Conservation (phyloP, 2,113 vertebrate species). For the Bettongia penicillata region DNA sequence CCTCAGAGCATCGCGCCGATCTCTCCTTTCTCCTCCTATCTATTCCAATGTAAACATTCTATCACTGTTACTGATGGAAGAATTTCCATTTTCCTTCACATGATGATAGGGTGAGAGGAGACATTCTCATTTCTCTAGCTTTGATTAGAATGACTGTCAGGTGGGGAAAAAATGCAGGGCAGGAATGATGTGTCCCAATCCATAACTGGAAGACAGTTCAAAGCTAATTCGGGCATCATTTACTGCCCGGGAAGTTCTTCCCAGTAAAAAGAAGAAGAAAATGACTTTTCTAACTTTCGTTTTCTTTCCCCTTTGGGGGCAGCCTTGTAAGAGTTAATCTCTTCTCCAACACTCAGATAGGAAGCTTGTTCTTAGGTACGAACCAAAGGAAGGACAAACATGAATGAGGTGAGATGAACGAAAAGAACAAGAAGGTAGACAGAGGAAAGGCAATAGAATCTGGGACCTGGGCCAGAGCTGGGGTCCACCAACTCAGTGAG, state of each 20-base stretch:
- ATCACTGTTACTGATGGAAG: accelerated
- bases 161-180: constrained; percentile 38
- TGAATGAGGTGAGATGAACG: not conserved
- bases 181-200: constrained; percentile 43
- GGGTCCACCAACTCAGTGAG: not conserved
- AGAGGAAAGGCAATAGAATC: constrained; percentile 11
- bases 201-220: constrained; percentile 55
- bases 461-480: not conserved
- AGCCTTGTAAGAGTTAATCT: constrained; percentile 56
- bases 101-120: not conserved
- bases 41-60: not conserved
- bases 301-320: constrained; percentile 43
- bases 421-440: constrained; percentile 59
- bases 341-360: constrained; percentile 71
- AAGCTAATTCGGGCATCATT: constrained; percentile 65
- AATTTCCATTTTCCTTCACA: constrained; percentile 44
- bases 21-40: accelerated
- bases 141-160: constrained; percentile 61
- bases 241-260: constrained; percentile 32
- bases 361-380: constrained; percentile 69
- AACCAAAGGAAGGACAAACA: constrained; percentile 59
- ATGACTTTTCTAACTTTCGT: constrained; percentile 71
- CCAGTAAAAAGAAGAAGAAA: constrained; percentile 58
- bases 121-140: constrained; percentile 48
- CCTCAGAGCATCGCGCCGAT: accelerated